Base-by-base conservation (phyloP, 2,888 invertebrate genomes). In the Mythimna loreyi region DNA sequence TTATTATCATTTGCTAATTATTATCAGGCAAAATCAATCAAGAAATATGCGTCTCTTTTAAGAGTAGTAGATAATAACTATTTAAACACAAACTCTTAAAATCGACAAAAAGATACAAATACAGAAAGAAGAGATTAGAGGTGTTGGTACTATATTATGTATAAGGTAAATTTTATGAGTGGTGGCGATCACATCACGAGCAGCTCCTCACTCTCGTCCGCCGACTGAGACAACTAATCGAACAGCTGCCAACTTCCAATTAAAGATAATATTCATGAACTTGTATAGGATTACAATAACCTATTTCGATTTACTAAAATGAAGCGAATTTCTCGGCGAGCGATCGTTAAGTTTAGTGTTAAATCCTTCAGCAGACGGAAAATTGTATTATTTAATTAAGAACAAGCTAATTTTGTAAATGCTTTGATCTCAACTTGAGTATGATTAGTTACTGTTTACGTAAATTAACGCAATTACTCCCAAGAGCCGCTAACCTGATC, bases 361-460 rank as follows among this genome's bases (percentile, higher is more conserved):
- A n/a, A 57, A 52, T 47, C 30, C 30, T 58, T 59, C 30, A 52
- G 25, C 28, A 30, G 28, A 36, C 40, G n/a, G 60, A 47, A 45
- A 64, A 61, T 57, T 57, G 30, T 64, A 45, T 53, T 71, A 64
- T 71, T 60, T 70, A 61, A 75, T 76, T 36, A 58, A 43, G 36
- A 56, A 52, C 43, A 40, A 52, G 21, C 16, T 23, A 56, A 70
- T 70, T 49, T 56, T 19, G 63, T 60, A 30, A 63, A 59, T 30
- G 36, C 25, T 25, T 74, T 45, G 23, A 55, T 63, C 49, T 60
- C 30, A n/a, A 70, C 30, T 50, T 23, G 47, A 70, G 56, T n/a
- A 60, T 77, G 36, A 68, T 69, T 50, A 52, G 55, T 77, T 50
- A 45, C 49, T 62, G 52, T 40, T 60, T 40, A 43, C 25, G 9